These are phyloP conservation scores for Automeris io DNA, from an alignment of 2,888 invertebrate genomes.

Conservation along the genomic window DNA sequence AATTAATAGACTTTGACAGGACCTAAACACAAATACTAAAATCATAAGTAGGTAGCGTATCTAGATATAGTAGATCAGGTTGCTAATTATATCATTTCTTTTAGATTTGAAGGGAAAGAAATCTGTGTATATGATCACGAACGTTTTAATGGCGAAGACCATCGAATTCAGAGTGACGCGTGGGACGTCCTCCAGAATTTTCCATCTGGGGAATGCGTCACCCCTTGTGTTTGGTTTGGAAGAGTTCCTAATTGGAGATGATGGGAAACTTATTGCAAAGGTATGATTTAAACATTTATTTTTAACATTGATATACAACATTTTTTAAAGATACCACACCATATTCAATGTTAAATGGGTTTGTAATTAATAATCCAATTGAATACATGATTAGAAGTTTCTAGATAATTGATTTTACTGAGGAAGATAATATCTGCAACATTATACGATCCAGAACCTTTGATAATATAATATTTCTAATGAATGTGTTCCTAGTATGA, in stretches of 20 bases:
- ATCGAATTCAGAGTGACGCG: slow-evolving; percentile 70
- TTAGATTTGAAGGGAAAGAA: slow-evolving; percentile 66
- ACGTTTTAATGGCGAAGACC: slow-evolving; percentile 68
- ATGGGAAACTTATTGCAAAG: slow-evolving; percentile 64
- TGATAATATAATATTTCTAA: too few relatives aligned
- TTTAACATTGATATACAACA: too few relatives aligned
- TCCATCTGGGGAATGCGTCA: slow-evolving; percentile 69
- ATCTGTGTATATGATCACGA: slow-evolving; percentile 70
- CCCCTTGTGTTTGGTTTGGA: slow-evolving; percentile 67
- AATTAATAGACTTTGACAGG: too few relatives aligned
- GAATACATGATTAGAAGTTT: neutral
- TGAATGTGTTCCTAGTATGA: too few relatives aligned
- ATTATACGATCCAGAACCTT: neutral
- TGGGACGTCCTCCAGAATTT: slow-evolving; percentile 66
- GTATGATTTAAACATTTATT: too few relatives aligned
- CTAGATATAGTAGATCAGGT: too few relatives aligned
- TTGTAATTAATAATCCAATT: slow-evolving; percentile 1
- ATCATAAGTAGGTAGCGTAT: too few relatives aligned
- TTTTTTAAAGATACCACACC: too few relatives aligned
- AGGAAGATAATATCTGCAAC: too few relatives aligned
- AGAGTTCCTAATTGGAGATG: slow-evolving; percentile 60
- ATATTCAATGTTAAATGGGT: too few relatives aligned
- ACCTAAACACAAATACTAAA: too few relatives aligned
- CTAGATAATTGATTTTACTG: neutral
- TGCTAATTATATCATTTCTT: slow-evolving; percentile 16